Conservation (phyloP, 2,888 invertebrate genomes). For the Nipponacmea schrenckii region DNA sequence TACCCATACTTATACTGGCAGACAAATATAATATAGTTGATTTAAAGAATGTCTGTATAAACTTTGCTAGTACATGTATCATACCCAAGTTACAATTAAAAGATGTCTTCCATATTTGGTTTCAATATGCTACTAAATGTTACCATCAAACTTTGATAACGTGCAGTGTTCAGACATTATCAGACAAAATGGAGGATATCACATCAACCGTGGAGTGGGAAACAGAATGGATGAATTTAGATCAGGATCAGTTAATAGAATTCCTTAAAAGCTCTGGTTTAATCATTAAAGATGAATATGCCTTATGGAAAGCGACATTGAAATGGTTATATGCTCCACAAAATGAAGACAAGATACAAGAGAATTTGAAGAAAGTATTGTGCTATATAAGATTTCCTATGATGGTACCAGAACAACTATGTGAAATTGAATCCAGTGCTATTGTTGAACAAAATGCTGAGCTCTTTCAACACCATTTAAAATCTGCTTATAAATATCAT, state of each 20-base stretch:
- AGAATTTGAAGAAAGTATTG: slow-evolving; percentile 82
- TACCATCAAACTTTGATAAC: slow-evolving; percentile 56
- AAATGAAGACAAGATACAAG: slow-evolving; percentile 66
- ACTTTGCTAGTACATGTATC: slow-evolving; percentile 66
- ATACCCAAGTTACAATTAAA: slow-evolving; percentile 66
- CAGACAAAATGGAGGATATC: slow-evolving; percentile 62
- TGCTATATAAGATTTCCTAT: slow-evolving; percentile 88
- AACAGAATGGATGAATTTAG: slow-evolving; percentile 59
- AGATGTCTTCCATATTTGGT: slow-evolving; percentile 69
- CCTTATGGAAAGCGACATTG: slow-evolving; percentile 66
- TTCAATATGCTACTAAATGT: slow-evolving; percentile 68
- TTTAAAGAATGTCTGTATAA: slow-evolving; percentile 66
- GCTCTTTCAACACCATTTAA: slow-evolving; percentile 64
- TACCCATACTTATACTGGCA: slow-evolving; percentile 68
- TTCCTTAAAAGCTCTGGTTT: slow-evolving; percentile 66
- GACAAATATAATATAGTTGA: slow-evolving; percentile 69
- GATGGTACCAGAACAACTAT: slow-evolving; percentile 93
- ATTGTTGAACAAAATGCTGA: slow-evolving; percentile 75
- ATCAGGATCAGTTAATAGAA: slow-evolving; percentile 68
- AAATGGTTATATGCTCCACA: slow-evolving; percentile 65
- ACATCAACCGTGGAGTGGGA: slow-evolving; percentile 68
- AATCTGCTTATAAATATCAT: slow-evolving; percentile 68
- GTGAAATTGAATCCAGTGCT: slow-evolving; percentile 82
- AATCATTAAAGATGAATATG: slow-evolving; percentile 66
- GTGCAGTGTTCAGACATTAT: slow-evolving; percentile 55